Base-by-base conservation (phyloP, 2,888 invertebrate genomes). In the Brachypalpus laphriformis region DNA sequence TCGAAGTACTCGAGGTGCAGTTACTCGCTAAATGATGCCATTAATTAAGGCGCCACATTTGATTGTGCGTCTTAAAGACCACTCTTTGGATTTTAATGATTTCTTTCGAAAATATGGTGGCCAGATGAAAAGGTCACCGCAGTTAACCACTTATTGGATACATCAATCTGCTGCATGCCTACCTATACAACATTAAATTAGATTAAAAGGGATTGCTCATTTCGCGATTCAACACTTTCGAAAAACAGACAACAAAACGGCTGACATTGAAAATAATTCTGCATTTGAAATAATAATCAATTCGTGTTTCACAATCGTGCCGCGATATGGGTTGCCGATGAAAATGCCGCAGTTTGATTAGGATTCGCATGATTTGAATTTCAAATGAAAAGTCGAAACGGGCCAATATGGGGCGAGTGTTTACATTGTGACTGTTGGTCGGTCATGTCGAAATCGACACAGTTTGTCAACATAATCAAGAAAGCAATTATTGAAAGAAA, bases 361-460 rank as follows among this genome's bases (percentile, higher is more conserved):
- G 47, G 22, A 47, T 47, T 47, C 22, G 22, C 47, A 49, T 49
- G 49, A 49, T 49, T 49, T 49, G 49, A 49, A 49, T 49, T 49
- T 22, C 6, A 25, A 49, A 25, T 25, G 4, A 1, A n/a, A 5
- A 22, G 3, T 45, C 8, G 8, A 45, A 7, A 7, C 16, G 45
- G 18, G 18, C 7, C 4, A 47, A 47, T 25, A 22, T n/a, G 3
- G 22, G 25, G 1, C 25, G 22, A 22, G 1, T 49, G 22, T 22
- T 22, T 25, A 49, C 22, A 49, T 11, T 45, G 45, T 18, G 45
- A 45, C 45, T 45, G 18, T 20, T 42, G 45, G 2, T 18, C 6
- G 8, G 18, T 45, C 8, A 8, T 18, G 47, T 22, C n/a, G 49
- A 49, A 49, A 49, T 49, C 6, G 49, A 7, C 22, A 49, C 22